phyloP scores from a whole-genome alignment of 2,888 invertebrate species.

The Hirudinaria manillensis region DNA sequence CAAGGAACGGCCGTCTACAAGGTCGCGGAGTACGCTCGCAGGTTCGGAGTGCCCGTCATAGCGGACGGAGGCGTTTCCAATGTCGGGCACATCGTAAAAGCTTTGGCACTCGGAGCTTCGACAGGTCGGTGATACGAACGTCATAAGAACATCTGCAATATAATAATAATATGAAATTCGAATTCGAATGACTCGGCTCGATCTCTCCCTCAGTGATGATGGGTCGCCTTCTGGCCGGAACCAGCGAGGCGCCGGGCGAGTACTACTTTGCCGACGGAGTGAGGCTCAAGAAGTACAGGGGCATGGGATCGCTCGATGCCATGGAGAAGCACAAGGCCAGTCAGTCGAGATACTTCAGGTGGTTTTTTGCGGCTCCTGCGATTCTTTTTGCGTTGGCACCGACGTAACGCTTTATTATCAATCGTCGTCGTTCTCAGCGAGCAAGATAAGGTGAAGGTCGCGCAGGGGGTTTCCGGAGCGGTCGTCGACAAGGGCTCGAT shows the following conservation, averaged over 20 bases:
- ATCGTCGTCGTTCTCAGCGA: constrained; percentile 62
- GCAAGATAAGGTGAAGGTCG: constrained; percentile 89
- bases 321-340: constrained; percentile 70
- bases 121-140: constrained; percentile 60
- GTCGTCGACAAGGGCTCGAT: constrained; percentile 97
- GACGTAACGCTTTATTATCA: too few species aligned
- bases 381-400: too few species aligned
- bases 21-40: constrained; percentile 81
- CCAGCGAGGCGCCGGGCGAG: constrained; percentile 96
- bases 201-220: constrained; percentile 74
- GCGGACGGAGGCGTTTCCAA: constrained; percentile 97
- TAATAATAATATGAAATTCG: too few species aligned
- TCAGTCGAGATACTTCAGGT: constrained; percentile 50
- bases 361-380: neutral
- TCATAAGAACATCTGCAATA: too few species aligned
- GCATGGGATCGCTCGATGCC: constrained; percentile 92
- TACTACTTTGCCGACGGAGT: constrained; percentile 98
- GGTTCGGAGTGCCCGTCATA: constrained; percentile 88
- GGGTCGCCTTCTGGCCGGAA: constrained; percentile 95
- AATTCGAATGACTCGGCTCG: too few species aligned
- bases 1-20: constrained; percentile 96
- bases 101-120: constrained; percentile 82
- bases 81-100: constrained; percentile 93
- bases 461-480: constrained; percentile 95
- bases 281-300: constrained; percentile 91